Conservation (phyloP, 2,888 invertebrate genomes). For the Trissonchulus latispiculum region DNA sequence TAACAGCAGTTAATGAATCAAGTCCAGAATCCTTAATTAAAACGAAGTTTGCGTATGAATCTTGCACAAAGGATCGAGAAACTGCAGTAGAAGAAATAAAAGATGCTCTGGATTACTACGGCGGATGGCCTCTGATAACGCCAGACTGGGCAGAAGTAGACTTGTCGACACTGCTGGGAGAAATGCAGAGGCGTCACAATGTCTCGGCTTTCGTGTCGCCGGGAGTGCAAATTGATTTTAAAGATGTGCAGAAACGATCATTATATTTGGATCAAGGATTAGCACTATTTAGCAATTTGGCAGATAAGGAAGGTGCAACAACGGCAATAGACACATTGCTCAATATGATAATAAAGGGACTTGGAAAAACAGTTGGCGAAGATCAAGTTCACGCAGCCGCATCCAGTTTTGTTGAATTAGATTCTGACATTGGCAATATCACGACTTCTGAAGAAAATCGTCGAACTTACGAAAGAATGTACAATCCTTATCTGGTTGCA, state of each 20-base stretch:
- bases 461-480: too few relatives aligned
- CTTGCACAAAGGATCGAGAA: not conserved
- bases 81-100: not conserved
- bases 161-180: not conserved
- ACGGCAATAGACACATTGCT: too few relatives aligned
- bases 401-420: too few relatives aligned
- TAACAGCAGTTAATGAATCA: not conserved
- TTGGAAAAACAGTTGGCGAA: too few relatives aligned
- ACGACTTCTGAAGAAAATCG: too few relatives aligned
- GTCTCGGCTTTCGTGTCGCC: not conserved
- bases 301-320: not conserved
- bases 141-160: not conserved
- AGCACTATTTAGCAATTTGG: not conserved
- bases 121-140: not conserved
- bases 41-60: not conserved
- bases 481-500: not conserved
- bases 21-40: not conserved
- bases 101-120: not conserved
- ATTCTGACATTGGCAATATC: too few relatives aligned
- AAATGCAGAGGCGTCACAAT: not conserved
- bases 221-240: not conserved
- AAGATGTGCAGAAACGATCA: not conserved
- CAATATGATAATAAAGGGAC: too few relatives aligned
- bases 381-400: too few relatives aligned
- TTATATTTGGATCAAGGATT: not conserved